Percentiles rank a stretch among this genome's conserved stretches.
Conservation (phyloP, 2,797 vertebrate genomes). For the Enteromius mattozi region DNA sequence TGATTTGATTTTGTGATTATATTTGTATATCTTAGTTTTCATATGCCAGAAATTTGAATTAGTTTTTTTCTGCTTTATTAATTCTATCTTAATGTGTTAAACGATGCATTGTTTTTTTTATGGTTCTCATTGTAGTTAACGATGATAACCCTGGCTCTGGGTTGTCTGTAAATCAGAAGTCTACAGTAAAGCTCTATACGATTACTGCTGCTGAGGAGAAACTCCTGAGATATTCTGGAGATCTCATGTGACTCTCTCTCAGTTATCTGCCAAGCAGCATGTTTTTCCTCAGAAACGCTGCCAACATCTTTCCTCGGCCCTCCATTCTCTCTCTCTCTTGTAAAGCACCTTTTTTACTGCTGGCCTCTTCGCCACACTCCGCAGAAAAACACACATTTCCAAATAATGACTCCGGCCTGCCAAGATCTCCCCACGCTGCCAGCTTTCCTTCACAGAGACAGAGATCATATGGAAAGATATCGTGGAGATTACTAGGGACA, state of each 20-base stretch:
- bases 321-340: constrained; percentile 58
- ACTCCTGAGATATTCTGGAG: constrained; percentile 4
- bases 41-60: no score
- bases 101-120: not conserved
- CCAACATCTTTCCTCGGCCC: constrained; percentile 68
- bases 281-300: constrained; percentile 65
- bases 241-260: constrained; percentile 15
- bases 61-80: not conserved
- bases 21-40: no score
- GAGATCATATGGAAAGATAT: constrained; percentile 34
- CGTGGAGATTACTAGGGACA: constrained; percentile 11
- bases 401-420: constrained; percentile 66
- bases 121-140: not conserved
- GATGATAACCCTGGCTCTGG: not conserved
- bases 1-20: no score
- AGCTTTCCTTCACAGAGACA: constrained; percentile 35
- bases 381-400: constrained; percentile 58
- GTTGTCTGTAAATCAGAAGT: not conserved
- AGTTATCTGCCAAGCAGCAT: constrained; percentile 15
- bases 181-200: not conserved
- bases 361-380: constrained; percentile 63
- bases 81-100: not conserved
- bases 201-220: not conserved
- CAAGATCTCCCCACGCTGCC: constrained; percentile 59
- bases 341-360: constrained; percentile 70